A percentile compares a stretch with the other conserved stretches of the same genome.
Conservation (phyloP, 2,797 vertebrate genomes). For the Rhodeus uyekii region DNA sequence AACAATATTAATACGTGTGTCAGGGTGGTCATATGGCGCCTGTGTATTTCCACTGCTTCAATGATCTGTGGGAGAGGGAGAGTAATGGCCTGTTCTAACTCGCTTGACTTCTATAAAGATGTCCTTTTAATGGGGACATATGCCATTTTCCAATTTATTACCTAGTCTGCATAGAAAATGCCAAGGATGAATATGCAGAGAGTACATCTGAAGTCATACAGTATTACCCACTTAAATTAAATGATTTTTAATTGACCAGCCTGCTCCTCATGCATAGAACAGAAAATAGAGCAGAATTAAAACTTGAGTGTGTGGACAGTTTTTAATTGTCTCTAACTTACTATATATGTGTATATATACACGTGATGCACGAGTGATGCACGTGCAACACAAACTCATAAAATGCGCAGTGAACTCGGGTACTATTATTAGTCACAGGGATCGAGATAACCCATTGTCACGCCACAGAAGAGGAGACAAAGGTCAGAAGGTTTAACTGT, state of each 20-base stretch:
- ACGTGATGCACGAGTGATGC: too few species aligned
- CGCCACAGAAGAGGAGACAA: too few species aligned
- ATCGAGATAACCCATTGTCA: too few species aligned
- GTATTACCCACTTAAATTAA: constrained; percentile 47
- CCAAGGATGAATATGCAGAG: constrained; percentile 28
- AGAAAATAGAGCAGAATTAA: constrained; percentile 28
- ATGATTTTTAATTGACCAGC: constrained; percentile 42
- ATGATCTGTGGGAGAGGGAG: constrained; percentile 64
- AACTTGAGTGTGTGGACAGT: background rate
- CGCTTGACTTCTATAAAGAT: constrained; percentile 50
- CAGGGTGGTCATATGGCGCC: constrained; percentile 67
- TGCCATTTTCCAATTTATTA: constrained; percentile 48
- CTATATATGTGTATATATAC: background rate
- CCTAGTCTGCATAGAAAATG: constrained; percentile 34
- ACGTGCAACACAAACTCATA: too few species aligned
- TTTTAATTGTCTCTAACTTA: background rate
- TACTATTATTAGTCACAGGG: too few species aligned
- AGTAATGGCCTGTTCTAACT: constrained; percentile 63
- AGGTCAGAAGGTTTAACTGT: too few species aligned
- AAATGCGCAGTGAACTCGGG: too few species aligned
- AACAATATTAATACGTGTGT: constrained; percentile 64
- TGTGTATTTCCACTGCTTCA: constrained; percentile 62
- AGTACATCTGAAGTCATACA: constrained; percentile 42
- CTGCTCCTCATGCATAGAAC: constrained; percentile 18
- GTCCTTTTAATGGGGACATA: constrained; percentile 57